Evolutionary conservation across 1,140 invertebrate genomes (phyloP).

Genomic region (Drosophila asahinai): DNA sequence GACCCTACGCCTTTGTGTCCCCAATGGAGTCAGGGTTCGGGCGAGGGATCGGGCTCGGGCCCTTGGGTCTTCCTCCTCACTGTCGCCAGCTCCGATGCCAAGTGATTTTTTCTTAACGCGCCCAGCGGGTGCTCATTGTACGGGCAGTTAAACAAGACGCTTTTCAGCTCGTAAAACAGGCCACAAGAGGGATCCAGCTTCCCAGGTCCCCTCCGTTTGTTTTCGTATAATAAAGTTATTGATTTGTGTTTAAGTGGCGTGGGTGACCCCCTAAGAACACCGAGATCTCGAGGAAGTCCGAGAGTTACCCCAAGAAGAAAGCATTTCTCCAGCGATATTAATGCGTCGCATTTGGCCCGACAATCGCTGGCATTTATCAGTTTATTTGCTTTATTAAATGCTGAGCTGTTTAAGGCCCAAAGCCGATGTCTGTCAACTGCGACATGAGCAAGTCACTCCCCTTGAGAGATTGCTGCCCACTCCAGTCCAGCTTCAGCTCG

Average conservation of each 20-base stretch:
- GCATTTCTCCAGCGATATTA: constrained; percentile 50
- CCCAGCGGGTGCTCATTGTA: constrained; percentile 76
- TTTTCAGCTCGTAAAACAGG: constrained; percentile 81
- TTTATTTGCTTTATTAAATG: constrained; percentile 81
- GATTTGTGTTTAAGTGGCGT: constrained; percentile 81
- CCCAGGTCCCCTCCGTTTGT: constrained; percentile 25
- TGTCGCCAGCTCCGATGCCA: constrained; percentile 51
- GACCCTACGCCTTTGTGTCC: constrained; percentile 19
- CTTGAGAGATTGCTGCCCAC: constrained; percentile 10
- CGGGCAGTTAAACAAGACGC: constrained; percentile 80
- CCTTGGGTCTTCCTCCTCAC: constrained; percentile 41
- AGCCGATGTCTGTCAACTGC: constrained; percentile 76
- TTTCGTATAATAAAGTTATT: constrained; percentile 78
- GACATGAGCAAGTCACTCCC: constrained; percentile 70
- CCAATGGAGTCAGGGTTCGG: constrained; percentile 9
- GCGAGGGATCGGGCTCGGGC: not conserved
- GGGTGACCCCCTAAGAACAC: constrained; percentile 45
- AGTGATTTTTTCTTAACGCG: constrained; percentile 78
- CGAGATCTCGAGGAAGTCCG: not conserved
- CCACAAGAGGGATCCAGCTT: constrained; percentile 31
- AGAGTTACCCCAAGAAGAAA: constrained; percentile 12
- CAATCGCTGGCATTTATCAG: constrained; percentile 51
- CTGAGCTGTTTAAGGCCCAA: constrained; percentile 60
- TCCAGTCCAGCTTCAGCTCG: not conserved
- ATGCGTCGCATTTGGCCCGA: constrained; percentile 55